These are phyloP conservation scores for Enteromius viviparus DNA, from an alignment of 2,797 vertebrate genomes.

Conservation along the genomic window DNA sequence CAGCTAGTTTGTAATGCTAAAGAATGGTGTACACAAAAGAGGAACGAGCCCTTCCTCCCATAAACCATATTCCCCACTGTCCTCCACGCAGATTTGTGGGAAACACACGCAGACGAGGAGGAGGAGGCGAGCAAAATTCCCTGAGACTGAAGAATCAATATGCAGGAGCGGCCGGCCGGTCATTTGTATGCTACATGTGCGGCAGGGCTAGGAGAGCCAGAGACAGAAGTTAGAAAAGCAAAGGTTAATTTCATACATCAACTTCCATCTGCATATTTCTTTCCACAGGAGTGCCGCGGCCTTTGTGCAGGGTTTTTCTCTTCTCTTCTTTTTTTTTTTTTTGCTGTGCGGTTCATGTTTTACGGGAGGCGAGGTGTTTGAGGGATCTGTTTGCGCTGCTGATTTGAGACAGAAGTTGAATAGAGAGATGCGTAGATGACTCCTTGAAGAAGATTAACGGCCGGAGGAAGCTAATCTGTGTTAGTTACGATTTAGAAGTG, in stretches of 20 bases:
- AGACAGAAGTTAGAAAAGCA: slow-evolving; percentile 66
- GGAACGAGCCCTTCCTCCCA: slow-evolving; percentile 49
- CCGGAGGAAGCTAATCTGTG: background rate
- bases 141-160: slow-evolving; percentile 58
- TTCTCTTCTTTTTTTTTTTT: background rate
- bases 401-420: background rate
- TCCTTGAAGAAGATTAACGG: background rate
- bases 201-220: slow-evolving; percentile 39
- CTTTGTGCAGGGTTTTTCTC: slow-evolving; percentile 22
- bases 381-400: background rate
- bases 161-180: slow-evolving; percentile 53
- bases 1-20: slow-evolving; percentile 44
- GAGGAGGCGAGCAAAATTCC: slow-evolving; percentile 45
- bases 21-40: slow-evolving; percentile 43
- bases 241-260: slow-evolving; percentile 70
- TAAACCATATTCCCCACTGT: slow-evolving; percentile 46
- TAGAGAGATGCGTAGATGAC: background rate
- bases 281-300: slow-evolving; percentile 43
- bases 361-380: slow-evolving; percentile 27
- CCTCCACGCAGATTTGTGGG: slow-evolving; percentile 46
- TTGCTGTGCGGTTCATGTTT: slow-evolving; percentile 37
- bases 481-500: background rate
- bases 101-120: slow-evolving; percentile 51
- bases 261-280: slow-evolving; percentile 65
- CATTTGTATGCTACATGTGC: slow-evolving; percentile 63